Evolutionary conservation across 1,140 invertebrate genomes (phyloP).

Genomic region (Drosophila ananassae): DNA sequence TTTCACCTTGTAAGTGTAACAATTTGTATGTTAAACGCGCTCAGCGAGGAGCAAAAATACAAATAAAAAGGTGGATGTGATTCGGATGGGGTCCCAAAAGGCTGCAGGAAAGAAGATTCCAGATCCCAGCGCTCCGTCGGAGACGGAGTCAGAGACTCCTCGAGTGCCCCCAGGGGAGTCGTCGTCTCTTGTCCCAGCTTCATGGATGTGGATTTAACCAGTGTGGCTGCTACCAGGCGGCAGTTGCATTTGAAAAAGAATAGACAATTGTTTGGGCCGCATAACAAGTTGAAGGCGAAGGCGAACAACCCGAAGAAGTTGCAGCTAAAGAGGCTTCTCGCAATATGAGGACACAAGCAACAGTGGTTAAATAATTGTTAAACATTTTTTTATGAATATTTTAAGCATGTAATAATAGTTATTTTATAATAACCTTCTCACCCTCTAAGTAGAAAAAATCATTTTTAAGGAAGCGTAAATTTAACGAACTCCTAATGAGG

Average conservation of each 20-base stretch:
- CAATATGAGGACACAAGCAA: conserved; percentile 33
- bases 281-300: conserved; percentile 75
- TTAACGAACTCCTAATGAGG: conserved; percentile 1
- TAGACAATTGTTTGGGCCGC: conserved; percentile 79
- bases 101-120: conserved; percentile 39
- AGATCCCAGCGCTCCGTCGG: conserved; percentile 19
- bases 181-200: conserved; percentile 38
- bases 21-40: conserved; percentile 83
- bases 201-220: conserved; percentile 1
- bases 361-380: conserved; percentile 15
- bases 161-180: conserved; percentile 56
- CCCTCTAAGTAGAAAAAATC: no score
- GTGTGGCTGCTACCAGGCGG: conserved; percentile 51
- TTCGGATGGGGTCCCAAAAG: conserved; percentile 49
- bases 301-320: conserved; percentile 42
- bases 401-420: neutral
- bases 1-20: conserved; percentile 83
- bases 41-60: conserved; percentile 38
- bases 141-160: conserved; percentile 30
- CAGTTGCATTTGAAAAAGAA: conserved; percentile 73
- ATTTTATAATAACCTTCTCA: neutral
- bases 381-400: neutral
- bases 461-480: neutral
- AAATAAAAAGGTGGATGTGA: conserved; percentile 20
- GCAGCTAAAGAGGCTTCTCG: conserved; percentile 32